Conservation (phyloP, 2,888 invertebrate species). For the Stenurella melanura region DNA sequence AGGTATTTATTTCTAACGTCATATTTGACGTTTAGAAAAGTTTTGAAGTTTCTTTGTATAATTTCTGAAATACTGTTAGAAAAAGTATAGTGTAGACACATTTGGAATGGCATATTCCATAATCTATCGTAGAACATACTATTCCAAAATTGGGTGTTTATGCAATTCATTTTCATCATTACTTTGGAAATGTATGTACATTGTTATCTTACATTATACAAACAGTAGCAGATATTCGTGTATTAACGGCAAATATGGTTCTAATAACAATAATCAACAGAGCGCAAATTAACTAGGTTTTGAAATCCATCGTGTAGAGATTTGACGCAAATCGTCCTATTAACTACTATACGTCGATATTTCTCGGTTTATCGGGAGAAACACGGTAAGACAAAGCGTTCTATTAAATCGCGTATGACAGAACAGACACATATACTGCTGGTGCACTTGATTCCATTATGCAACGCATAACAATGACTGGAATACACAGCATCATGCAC, state of each 20-base stretch:
- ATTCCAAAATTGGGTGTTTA: too few relatives aligned
- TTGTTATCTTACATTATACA: neutral
- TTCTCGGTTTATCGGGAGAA: slow-evolving; percentile 1
- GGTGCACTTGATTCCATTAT: slow-evolving; percentile 27
- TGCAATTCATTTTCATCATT: too few relatives aligned
- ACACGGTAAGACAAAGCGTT: slow-evolving; percentile 21
- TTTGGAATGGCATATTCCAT: too few relatives aligned
- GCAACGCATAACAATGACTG: slow-evolving; percentile 27
- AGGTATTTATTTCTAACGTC: too few relatives aligned
- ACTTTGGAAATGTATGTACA: too few relatives aligned
- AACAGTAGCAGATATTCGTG: neutral
- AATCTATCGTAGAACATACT: too few relatives aligned
- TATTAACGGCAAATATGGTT: neutral
- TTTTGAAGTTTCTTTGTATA: too few relatives aligned
- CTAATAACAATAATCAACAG: neutral
- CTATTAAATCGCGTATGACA: neutral
- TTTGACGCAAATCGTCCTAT: neutral
- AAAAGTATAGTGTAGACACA: too few relatives aligned
- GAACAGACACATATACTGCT: slow-evolving; percentile 10
- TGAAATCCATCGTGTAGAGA: neutral
- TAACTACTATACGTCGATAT: slow-evolving; percentile 8
- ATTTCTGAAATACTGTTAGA: too few relatives aligned
- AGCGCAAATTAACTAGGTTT: neutral
- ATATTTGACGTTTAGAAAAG: too few relatives aligned
- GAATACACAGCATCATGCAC: neutral